These are phyloP conservation scores for Caenorhabditis doughertyi DNA, from an alignment of 2,888 invertebrate species.

Conservation along the genomic window DNA sequence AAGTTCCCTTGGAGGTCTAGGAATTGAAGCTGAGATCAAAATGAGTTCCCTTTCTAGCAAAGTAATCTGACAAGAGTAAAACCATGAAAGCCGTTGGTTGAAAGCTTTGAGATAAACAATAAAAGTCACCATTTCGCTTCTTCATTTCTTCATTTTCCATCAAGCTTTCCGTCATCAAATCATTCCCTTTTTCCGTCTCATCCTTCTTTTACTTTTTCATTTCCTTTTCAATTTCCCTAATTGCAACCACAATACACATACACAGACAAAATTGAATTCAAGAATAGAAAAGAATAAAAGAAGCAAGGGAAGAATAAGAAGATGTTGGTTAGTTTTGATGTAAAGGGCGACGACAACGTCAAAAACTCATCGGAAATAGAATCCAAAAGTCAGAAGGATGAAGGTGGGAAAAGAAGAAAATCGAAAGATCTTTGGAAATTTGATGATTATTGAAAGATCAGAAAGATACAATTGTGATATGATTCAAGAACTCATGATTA, in stretches of 20 bases:
- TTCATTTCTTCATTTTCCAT: not conserved
- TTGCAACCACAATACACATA: slow-evolving; percentile 36
- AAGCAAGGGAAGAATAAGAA: slow-evolving; percentile 26
- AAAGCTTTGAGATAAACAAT: slow-evolving; percentile 9
- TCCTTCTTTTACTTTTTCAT: slow-evolving; percentile 25
- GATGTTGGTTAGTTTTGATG: slow-evolving; percentile 25
- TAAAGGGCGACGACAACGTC: slow-evolving; percentile 11
- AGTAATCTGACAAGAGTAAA: not conserved
- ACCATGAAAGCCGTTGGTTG: not conserved
- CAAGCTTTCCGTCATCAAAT: slow-evolving; percentile 7
- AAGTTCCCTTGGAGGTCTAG: not conserved
- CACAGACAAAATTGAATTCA: slow-evolving; percentile 41
- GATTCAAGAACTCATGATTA: no score
- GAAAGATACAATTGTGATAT: no score
- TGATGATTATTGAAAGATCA: no score
- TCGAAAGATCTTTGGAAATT: not conserved
- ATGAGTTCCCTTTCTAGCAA: not conserved
- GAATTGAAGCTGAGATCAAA: not conserved
- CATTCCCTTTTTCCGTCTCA: slow-evolving; percentile 6
- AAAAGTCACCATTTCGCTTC: not conserved
- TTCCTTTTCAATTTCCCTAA: slow-evolving; percentile 60
- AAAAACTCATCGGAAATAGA: slow-evolving; percentile 37
- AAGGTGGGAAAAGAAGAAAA: not conserved
- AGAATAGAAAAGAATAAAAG: slow-evolving; percentile 45
- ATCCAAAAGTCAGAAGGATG: slow-evolving; percentile 4